Conservation (phyloP, 2,113 vertebrate genomes). For the Pachyramphus minor region DNA sequence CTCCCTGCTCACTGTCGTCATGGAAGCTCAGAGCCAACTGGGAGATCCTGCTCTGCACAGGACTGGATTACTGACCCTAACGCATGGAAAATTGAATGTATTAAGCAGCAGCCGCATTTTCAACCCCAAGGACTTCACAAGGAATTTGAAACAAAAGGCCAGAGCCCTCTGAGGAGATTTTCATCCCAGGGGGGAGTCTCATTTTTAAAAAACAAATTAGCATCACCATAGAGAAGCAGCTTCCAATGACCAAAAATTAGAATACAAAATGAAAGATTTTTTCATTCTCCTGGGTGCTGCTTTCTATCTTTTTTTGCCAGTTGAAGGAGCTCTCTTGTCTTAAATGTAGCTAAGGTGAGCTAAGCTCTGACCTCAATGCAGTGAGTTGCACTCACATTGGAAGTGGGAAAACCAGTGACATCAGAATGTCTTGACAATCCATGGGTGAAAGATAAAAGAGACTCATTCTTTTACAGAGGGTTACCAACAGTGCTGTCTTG, state of each 20-base stretch:
- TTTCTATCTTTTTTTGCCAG: background rate
- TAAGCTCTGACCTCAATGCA: slow-evolving; percentile 63
- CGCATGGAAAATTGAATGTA: slow-evolving; percentile 52
- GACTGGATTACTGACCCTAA: slow-evolving; percentile 59
- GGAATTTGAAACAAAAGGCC: slow-evolving; percentile 66
- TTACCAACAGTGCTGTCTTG: background rate
- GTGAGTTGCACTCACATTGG: slow-evolving; percentile 11
- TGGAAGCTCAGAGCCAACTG: slow-evolving; percentile 51
- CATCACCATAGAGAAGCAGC: slow-evolving; percentile 58
- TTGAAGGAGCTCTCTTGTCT: background rate
- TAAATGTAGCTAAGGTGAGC: slow-evolving; percentile 41
- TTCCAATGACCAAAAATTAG: slow-evolving; percentile 50
- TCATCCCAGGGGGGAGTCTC: slow-evolving; percentile 14
- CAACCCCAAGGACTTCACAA: slow-evolving; percentile 46
- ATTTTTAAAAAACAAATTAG: slow-evolving; percentile 60
- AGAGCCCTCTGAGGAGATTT: slow-evolving; percentile 54
- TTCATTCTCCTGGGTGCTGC: background rate
- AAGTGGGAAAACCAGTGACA: slow-evolving; percentile 1
- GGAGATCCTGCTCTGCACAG: slow-evolving; percentile 36
- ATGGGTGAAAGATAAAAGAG: slow-evolving; percentile 20
- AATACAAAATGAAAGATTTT: slow-evolving; percentile 49
- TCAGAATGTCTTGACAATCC: background rate
- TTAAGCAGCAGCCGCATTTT: slow-evolving; percentile 36
- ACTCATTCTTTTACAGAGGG: background rate
- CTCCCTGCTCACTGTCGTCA: slow-evolving; percentile 38